Percentiles rank a stretch among this genome's conserved stretches.
phyloP scores from a whole-genome alignment of 1,140 invertebrate species.

The Coelopa frigida region DNA sequence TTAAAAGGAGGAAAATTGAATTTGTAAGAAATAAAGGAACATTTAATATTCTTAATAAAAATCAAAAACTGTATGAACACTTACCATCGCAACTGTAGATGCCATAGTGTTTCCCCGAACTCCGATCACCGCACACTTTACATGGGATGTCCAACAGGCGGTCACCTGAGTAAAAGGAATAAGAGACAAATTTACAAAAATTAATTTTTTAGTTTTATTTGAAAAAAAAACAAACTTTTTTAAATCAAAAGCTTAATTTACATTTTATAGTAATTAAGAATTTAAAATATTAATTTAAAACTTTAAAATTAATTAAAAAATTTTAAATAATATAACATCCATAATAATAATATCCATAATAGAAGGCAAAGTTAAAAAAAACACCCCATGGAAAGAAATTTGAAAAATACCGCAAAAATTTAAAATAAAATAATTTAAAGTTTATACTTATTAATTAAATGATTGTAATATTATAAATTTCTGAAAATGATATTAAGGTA shows the following conservation, averaged over 20 bases:
- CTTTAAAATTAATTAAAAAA: constrained; percentile 8
- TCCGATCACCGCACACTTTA: constrained; percentile 93
- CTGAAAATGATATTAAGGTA: no score
- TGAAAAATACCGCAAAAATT: no score
- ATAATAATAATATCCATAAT: no score
- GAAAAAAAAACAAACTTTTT: not conserved
- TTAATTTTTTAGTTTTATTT: not conserved
- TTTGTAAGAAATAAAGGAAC: no score
- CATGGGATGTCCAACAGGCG: constrained; percentile 90
- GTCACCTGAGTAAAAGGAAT: constrained; percentile 59
- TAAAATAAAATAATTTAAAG: no score
- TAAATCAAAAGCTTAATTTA: not conserved
- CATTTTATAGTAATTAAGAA: not conserved
- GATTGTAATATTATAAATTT: no score
- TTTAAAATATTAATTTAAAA: constrained; percentile 8
- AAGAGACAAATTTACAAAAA: constrained; percentile 2
- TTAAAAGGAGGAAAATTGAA: no score
- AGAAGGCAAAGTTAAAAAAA: no score
- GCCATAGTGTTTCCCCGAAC: constrained; percentile 95
- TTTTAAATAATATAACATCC: constrained; percentile 6
- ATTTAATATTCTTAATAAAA: no score
- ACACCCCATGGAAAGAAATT: no score
- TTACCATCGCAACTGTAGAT: constrained; percentile 96
- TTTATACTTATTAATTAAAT: no score
- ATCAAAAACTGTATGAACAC: no score